Conservation (phyloP, 2,888 invertebrate genomes). For the Tetanocera ferruginea region DNA sequence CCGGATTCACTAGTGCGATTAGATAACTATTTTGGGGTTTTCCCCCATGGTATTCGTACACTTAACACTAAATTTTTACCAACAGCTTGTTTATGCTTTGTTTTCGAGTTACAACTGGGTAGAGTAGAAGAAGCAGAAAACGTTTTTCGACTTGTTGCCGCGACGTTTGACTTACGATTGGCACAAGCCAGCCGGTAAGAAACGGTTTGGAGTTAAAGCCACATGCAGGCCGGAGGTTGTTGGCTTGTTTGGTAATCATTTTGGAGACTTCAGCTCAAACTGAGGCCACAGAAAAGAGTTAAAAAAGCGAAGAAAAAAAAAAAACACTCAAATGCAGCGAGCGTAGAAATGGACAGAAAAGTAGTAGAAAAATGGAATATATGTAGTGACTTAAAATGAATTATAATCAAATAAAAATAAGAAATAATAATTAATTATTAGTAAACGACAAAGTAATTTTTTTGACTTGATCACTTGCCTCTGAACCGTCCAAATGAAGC, state of each 20-base stretch:
- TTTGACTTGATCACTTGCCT: too few relatives aligned
- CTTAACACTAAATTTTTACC: slow-evolving; percentile 6
- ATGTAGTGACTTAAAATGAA: background rate
- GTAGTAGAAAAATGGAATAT: background rate
- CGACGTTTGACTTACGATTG: slow-evolving; percentile 56
- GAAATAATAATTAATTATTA: too few relatives aligned
- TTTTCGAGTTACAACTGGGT: background rate
- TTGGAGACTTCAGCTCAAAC: slow-evolving; percentile 4
- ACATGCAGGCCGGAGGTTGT: slow-evolving; percentile 33
- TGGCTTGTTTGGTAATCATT: slow-evolving; percentile 31
- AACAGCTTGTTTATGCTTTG: background rate
- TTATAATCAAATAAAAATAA: background rate
- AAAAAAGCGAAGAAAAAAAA: background rate
- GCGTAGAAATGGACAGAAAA: background rate
- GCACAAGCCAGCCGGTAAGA: slow-evolving; percentile 50
- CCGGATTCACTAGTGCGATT: background rate
- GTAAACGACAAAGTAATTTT: too few relatives aligned
- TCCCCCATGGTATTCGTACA: background rate
- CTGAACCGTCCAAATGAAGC: too few relatives aligned
- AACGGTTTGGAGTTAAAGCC: background rate
- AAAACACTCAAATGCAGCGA: slow-evolving; percentile 21
- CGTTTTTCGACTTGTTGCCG: slow-evolving; percentile 22
- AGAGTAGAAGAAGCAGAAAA: background rate
- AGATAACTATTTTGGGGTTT: slow-evolving; percentile 10
- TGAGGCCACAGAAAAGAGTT: background rate